Percentiles rank a stretch among this genome's conserved stretches.
phyloP scores from a whole-genome alignment of 2,113 vertebrate genomes.

The Pomatostomus ruficeps region DNA sequence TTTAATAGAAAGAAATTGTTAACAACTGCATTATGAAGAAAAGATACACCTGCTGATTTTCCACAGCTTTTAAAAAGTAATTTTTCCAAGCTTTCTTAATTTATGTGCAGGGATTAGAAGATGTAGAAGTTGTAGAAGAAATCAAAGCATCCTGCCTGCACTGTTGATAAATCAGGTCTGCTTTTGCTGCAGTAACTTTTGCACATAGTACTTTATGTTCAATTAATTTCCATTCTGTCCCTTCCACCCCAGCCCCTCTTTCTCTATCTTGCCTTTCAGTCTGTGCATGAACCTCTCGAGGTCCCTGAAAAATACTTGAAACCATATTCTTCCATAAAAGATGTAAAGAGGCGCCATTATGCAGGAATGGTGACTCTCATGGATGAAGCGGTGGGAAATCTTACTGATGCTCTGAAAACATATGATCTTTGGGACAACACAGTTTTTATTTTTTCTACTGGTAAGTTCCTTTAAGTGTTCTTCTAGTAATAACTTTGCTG shows the following conservation, averaged over 20 bases:
- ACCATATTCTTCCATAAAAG: slow-evolving; percentile 83
- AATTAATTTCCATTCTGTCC: neutral
- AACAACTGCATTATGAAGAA: neutral
- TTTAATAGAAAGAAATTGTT: neutral
- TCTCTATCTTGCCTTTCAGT: slow-evolving; percentile 90
- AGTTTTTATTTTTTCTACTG: slow-evolving; percentile 91
- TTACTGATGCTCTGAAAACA: slow-evolving; percentile 80
- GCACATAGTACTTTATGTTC: neutral
- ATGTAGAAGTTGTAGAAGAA: neutral
- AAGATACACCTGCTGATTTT: neutral
- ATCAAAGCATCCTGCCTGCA: neutral
- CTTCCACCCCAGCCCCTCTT: slow-evolving; percentile 84
- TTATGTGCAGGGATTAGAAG: neutral
- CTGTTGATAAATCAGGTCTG: neutral
- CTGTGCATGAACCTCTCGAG: slow-evolving; percentile 87
- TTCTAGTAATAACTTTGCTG: neutral
- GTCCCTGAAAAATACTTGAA: slow-evolving; percentile 83
- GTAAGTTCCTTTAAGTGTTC: slow-evolving; percentile 66
- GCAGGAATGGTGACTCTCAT: slow-evolving; percentile 93
- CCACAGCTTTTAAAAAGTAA: neutral
- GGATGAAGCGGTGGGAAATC: slow-evolving; percentile 95
- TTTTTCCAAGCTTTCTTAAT: neutral
- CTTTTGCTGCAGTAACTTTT: neutral
- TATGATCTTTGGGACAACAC: slow-evolving; percentile 88
- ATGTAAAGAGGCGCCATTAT: slow-evolving; percentile 76